phyloP scores from a whole-genome alignment of 2,797 vertebrate genomes.

The Coendou prehensilis region DNA sequence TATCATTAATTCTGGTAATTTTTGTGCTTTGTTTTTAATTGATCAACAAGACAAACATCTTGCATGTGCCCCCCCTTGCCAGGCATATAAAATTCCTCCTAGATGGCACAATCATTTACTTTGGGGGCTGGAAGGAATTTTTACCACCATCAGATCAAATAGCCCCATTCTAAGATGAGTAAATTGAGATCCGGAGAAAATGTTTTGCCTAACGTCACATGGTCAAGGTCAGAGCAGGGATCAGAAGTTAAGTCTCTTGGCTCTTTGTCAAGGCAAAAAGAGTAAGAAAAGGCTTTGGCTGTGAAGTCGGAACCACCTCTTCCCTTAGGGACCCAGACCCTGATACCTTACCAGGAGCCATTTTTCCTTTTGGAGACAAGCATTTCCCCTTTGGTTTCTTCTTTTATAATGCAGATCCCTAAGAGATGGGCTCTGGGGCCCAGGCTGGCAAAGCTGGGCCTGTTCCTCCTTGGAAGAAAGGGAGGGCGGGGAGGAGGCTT shows the following conservation, averaged over 20 bases:
- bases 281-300: background rate
- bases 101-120: background rate
- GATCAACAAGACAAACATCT: background rate
- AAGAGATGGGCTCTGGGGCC: background rate
- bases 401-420: background rate
- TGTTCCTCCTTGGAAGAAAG: background rate
- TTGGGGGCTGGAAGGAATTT: background rate
- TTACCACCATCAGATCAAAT: background rate
- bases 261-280: background rate
- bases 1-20: background rate
- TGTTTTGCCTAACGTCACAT: background rate
- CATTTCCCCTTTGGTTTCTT: background rate
- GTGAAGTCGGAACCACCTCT: background rate
- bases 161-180: background rate
- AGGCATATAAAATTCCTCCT: background rate
- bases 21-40: background rate
- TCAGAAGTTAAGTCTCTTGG: background rate
- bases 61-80: accelerated
- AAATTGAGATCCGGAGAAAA: background rate
- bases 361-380: background rate
- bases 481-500: background rate
- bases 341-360: background rate
- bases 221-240: background rate
- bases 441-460: background rate
- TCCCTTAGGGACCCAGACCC: background rate